Evolutionary conservation across 2,113 vertebrate species (phyloP).

Genomic region (Chauna torquata): DNA sequence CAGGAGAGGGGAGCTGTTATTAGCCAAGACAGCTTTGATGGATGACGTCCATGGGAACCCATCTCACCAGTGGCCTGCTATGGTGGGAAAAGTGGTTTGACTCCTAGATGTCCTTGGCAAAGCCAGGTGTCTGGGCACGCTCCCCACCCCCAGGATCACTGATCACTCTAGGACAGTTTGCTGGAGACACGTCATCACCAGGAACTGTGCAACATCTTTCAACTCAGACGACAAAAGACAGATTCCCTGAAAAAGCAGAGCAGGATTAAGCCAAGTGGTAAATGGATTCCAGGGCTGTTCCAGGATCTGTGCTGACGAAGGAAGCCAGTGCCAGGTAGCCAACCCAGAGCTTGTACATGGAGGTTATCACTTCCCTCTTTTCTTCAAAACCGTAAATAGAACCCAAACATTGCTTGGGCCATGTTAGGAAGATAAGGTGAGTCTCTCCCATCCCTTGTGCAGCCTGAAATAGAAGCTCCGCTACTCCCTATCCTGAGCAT

Average conservation of each 20-base stretch:
- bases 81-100: slow-evolving; percentile 9
- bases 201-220: slow-evolving; percentile 40
- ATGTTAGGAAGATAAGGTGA: slow-evolving; percentile 50
- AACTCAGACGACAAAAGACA: slow-evolving; percentile 36
- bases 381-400: slow-evolving; percentile 65
- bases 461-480: slow-evolving; percentile 32
- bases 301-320: not conserved
- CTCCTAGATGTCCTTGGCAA: slow-evolving; percentile 28
- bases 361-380: slow-evolving; percentile 36
- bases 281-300: slow-evolving; percentile 51
- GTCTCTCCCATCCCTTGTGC: slow-evolving; percentile 25
- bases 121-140: not conserved
- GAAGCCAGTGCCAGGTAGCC: slow-evolving; percentile 37
- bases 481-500: not conserved
- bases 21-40: not conserved
- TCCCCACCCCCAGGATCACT: not conserved
- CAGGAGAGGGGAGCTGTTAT: not conserved
- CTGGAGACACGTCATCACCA: not conserved
- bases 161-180: not conserved
- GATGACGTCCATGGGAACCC: accelerated
- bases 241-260: slow-evolving; percentile 10
- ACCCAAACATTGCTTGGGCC: not conserved
- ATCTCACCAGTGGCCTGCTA: not conserved
- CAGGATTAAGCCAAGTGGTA: slow-evolving; percentile 61
- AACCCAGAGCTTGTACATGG: not conserved